phyloP scores from a whole-genome alignment of 2,888 invertebrate species.

The Punctoribates punctum region DNA sequence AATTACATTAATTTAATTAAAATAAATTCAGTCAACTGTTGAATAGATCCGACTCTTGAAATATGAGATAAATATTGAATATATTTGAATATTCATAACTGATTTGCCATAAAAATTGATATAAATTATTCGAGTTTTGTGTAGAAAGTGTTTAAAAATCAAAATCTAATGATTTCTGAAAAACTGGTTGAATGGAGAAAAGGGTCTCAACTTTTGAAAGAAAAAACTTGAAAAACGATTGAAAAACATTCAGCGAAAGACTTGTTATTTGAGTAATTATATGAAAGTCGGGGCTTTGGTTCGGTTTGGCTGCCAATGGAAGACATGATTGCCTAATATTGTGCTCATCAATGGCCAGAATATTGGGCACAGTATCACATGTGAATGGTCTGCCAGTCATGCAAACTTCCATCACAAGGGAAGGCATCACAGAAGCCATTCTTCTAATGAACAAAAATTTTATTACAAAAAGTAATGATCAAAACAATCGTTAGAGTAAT shows the following conservation, averaged over 20 bases:
- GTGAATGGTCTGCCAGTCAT: not conserved
- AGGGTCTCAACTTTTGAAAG: not conserved
- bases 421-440: not conserved
- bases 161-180: too few species aligned
- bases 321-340: not conserved
- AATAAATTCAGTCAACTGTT: too few species aligned
- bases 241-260: not conserved
- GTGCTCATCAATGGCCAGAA: not conserved
- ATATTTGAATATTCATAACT: too few species aligned
- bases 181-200: too few species aligned
- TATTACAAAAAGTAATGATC: not conserved
- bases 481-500: conserved; percentile 41
- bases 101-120: too few species aligned
- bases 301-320: not conserved
- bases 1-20: too few species aligned
- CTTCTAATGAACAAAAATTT: too few species aligned
- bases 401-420: not conserved
- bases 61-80: too few species aligned
- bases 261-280: conserved; percentile 1
- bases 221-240: not conserved
- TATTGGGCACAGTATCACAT: too few species aligned
- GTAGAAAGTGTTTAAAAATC: too few species aligned
- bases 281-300: not conserved
- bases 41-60: too few species aligned
- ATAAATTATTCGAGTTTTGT: too few species aligned